Conservation (phyloP, 30 jellyfish, hydroid and myxozoan genomes). For the Nemopilema nomurai region DNA sequence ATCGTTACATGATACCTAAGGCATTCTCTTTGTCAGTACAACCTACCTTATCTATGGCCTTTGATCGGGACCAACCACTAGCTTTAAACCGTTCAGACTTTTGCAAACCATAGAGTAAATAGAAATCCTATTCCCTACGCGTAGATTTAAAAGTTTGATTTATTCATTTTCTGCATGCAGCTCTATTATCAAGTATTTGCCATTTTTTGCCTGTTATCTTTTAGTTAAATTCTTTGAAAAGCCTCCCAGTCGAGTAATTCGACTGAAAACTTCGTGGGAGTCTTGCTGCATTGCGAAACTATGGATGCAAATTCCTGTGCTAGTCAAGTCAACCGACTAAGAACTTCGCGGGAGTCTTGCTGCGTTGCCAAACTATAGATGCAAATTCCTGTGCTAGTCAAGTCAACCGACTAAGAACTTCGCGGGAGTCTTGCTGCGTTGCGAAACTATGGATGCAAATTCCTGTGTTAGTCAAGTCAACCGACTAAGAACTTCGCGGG, state of each 20-base stretch:
- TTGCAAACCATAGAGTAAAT: neutral
- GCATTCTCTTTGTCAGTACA: neutral
- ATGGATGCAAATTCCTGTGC: neutral
- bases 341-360: neutral
- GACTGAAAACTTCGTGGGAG: neutral
- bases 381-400: neutral
- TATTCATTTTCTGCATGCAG: neutral
- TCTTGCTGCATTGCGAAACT: neutral
- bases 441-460: neutral
- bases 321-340: neutral
- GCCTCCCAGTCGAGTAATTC: neutral
- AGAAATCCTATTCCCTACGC: neutral
- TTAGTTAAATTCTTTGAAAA: neutral
- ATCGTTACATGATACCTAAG: neutral
- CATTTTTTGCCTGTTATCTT: neutral
- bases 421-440: neutral
- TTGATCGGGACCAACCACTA: neutral
- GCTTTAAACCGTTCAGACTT: neutral
- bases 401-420: neutral
- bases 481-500: neutral
- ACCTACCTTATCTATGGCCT: neutral
- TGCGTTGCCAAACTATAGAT: neutral
- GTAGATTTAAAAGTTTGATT: neutral
- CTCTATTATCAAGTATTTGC: neutral
- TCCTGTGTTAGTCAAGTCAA: neutral